These are phyloP conservation scores for Platysteira castanea DNA, from an alignment of 2,113 vertebrate species.

Conservation along the genomic window DNA sequence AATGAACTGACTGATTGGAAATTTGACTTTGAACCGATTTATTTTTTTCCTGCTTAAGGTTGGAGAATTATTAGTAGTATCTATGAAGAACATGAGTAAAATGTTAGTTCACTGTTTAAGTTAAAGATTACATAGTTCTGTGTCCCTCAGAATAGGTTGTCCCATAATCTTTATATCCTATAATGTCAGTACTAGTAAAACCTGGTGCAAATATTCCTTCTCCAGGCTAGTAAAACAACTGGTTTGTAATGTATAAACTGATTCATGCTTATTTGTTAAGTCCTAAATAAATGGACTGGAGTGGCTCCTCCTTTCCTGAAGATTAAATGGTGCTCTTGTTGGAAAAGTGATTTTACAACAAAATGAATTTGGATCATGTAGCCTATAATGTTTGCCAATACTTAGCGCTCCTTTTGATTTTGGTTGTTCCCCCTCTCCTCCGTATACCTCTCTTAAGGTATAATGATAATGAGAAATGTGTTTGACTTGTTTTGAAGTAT, in stretches of 20 bases:
- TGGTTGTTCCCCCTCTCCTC: neutral
- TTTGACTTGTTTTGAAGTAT: neutral
- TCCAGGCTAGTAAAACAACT: neutral
- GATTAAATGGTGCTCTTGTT: constrained; percentile 33
- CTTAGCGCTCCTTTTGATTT: neutral
- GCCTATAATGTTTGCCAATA: neutral
- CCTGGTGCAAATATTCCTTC: neutral
- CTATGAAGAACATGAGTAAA: neutral
- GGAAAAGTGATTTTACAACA: neutral
- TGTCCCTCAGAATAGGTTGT: neutral
- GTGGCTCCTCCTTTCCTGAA: constrained; percentile 21
- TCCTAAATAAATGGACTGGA: neutral
- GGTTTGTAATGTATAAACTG: neutral
- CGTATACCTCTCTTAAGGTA: neutral
- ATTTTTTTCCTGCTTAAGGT: neutral
- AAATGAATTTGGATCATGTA: neutral
- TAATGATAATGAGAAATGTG: neutral
- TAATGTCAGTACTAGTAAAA: neutral
- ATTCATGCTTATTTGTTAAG: neutral
- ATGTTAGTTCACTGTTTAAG: neutral
- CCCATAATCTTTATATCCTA: neutral
- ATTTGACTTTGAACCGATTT: neutral
- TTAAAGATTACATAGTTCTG: neutral
- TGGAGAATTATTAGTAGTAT: neutral
- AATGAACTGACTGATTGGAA: neutral